Percentiles rank a stretch among this genome's conserved stretches.
phyloP scores from a whole-genome alignment of 2,888 invertebrate genomes.

The Smittia sp. region DNA sequence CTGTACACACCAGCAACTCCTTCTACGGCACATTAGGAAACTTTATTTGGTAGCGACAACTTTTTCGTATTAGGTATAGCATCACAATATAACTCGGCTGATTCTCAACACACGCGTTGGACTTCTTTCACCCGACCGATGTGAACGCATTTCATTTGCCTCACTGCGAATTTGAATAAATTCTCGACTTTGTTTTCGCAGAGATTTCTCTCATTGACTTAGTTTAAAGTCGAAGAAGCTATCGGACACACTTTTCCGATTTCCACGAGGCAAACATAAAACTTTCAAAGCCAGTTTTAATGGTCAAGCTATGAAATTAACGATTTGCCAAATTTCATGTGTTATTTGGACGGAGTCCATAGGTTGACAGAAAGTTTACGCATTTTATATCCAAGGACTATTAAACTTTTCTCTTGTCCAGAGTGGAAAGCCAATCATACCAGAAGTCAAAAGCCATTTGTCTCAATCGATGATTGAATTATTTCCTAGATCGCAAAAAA shows the following conservation, averaged over 20 bases:
- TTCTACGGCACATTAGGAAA: constrained; percentile 38
- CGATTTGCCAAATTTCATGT: no score
- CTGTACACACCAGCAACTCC: constrained; percentile 17
- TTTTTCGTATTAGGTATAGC: constrained; percentile 38
- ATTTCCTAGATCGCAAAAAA: neutral
- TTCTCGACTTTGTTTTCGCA: neutral
- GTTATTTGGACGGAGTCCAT: no score
- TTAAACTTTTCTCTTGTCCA: no score
- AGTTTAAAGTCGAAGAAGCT: neutral
- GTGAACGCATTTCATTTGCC: neutral
- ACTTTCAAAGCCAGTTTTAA: no score
- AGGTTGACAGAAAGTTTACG: neutral
- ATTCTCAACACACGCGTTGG: constrained; percentile 9
- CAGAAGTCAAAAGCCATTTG: neutral
- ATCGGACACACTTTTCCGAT: no score
- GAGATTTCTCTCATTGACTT: neutral
- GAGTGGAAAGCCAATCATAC: no score
- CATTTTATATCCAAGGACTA: no score
- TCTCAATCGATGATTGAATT: neutral
- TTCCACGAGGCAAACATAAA: no score
- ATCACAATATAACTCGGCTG: neutral
- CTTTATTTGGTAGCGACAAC: constrained; percentile 41
- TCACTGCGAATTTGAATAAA: neutral
- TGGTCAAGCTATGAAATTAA: no score
- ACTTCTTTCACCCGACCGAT: neutral